Percentiles rank a stretch among this genome's conserved stretches.
These are phyloP conservation scores for Stegostoma tigrinum DNA, from an alignment of 2,113 vertebrate species.

Conservation along the genomic window DNA sequence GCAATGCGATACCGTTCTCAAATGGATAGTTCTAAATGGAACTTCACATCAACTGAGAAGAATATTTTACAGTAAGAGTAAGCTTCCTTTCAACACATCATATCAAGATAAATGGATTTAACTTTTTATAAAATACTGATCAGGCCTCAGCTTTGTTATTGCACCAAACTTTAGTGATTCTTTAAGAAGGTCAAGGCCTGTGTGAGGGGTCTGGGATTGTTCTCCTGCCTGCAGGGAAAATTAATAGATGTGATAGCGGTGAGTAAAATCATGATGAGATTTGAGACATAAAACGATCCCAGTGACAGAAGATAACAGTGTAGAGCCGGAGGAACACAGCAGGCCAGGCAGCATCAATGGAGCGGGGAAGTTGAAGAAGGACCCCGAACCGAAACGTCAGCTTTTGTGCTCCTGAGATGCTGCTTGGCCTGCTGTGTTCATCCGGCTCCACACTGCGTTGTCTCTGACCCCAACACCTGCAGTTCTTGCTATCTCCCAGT, in stretches of 20 bases:
- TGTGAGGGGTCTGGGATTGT: not conserved
- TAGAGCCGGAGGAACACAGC: too few species aligned
- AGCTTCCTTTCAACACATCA: not conserved
- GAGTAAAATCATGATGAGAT: not conserved
- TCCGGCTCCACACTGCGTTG: too few species aligned
- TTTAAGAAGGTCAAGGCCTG: not conserved
- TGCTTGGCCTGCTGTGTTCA: too few species aligned
- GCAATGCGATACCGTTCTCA: not conserved
- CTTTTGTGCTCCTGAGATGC: too few species aligned
- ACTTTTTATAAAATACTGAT: not conserved
- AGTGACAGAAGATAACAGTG: not conserved
- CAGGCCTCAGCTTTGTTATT: not conserved
- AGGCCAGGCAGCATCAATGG: too few species aligned
- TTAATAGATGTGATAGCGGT: not conserved
- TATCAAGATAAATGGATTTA: not conserved
- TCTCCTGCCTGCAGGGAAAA: not conserved
- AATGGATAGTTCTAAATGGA: not conserved
- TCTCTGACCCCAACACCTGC: too few species aligned
- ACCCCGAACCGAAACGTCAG: too few species aligned
- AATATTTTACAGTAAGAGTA: not conserved
- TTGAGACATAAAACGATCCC: not conserved
- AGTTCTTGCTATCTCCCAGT: not conserved
- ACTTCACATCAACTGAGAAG: not conserved
- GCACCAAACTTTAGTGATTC: not conserved
- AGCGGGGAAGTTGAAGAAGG: too few species aligned